Percentiles rank a stretch among this genome's conserved stretches.
phyloP scores from a whole-genome alignment of 2,888 invertebrate genomes.

The Yponomeuta cagnagella region DNA sequence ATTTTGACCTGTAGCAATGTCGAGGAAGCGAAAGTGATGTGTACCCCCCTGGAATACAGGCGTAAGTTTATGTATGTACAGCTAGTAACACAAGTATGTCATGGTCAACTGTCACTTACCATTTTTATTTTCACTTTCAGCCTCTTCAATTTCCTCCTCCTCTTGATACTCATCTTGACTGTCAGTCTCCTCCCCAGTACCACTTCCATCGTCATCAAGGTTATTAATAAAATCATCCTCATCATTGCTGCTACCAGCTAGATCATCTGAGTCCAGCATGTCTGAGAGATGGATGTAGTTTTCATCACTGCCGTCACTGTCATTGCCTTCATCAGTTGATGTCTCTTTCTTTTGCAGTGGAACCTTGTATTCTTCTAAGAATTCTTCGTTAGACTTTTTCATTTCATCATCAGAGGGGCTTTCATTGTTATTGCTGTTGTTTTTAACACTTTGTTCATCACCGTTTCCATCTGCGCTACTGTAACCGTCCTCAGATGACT shows the following conservation, averaged over 20 bases:
- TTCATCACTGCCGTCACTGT: conserved; percentile 55
- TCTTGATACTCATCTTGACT: conserved; percentile 32
- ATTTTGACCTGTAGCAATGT: too few relatives aligned
- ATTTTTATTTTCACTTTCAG: conserved; percentile 4
- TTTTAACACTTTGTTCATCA: conserved; percentile 8
- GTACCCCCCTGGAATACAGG: too few relatives aligned
- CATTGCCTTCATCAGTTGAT: conserved; percentile 49
- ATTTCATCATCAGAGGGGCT: conserved; percentile 17
- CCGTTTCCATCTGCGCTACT: conserved; percentile 32
- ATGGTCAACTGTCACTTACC: not conserved
- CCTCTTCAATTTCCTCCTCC: conserved; percentile 25
- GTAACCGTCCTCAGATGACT: conserved; percentile 62
- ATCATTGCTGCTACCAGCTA: conserved; percentile 40
- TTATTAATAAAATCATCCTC: conserved; percentile 24
- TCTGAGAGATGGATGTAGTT: conserved; percentile 58
- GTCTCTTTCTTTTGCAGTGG: conserved; percentile 46
- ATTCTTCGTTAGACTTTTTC: conserved; percentile 31
- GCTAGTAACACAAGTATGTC: too few relatives aligned
- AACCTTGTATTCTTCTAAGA: conserved; percentile 54
- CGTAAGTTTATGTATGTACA: too few relatives aligned
- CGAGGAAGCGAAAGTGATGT: too few relatives aligned
- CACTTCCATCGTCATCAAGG: conserved; percentile 23
- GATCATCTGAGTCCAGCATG: conserved; percentile 55
- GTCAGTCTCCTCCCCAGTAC: conserved; percentile 25
- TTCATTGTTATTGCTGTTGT: conserved; percentile 9